Conservation (phyloP, 2,113 vertebrate genomes). For the Cephalophus harveyi region DNA sequence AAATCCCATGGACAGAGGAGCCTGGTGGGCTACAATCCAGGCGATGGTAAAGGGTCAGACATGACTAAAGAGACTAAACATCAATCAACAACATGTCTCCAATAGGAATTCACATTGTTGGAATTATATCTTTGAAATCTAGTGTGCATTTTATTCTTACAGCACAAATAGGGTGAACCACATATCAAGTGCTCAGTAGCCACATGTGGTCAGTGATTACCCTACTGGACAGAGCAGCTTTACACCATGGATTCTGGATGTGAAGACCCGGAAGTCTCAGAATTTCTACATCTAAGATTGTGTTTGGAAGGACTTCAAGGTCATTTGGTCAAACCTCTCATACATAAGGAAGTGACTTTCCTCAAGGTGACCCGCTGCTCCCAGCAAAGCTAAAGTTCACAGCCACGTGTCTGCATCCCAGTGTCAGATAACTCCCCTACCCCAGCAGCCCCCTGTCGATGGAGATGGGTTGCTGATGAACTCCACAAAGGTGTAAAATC, state of each 20-base stretch:
- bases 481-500: not conserved
- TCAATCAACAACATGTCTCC: not conserved
- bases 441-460: not conserved
- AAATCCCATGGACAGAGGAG: not conserved
- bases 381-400: not conserved
- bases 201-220: not conserved
- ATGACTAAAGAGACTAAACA: not conserved
- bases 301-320: not conserved
- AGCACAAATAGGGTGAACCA: not conserved
- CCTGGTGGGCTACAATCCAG: not conserved
- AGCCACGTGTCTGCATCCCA: not conserved
- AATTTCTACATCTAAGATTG: not conserved
- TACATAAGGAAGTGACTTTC: not conserved
- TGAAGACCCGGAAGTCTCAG: not conserved
- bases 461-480: not conserved
- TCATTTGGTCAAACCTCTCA: not conserved
- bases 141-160: not conserved
- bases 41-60: not conserved
- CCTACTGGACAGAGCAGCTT: not conserved
- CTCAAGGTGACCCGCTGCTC: not conserved
- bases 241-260: not conserved
- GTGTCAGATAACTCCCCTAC: not conserved
- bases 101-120: not conserved
- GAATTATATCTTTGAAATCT: not conserved
- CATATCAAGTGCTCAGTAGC: not conserved